Evolutionary conservation across 2,113 vertebrate genomes (phyloP), one percentile per base, ranked within the genome.

Genomic region (Ia io): DNA sequence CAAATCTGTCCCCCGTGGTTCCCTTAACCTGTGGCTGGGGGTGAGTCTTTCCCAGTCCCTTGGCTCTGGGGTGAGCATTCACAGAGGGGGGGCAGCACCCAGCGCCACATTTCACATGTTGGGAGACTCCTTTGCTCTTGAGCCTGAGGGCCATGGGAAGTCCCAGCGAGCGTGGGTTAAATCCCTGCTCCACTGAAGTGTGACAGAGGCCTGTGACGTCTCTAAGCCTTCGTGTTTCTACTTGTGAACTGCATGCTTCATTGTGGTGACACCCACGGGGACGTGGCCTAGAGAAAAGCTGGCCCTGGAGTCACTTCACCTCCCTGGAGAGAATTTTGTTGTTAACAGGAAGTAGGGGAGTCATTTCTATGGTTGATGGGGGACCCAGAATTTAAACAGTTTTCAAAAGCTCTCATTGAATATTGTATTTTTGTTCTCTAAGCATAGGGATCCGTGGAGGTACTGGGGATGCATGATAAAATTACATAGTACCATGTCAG

Each of bases 401-500:
- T 85, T 89, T n/a, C 3, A 8, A 40, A 77, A 71, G 32, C 42
- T 71, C 35, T 67, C 7, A 37, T 12, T 90, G 47, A 83, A 76
- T 76, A 63, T 59, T 73, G 10, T 28, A 3, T 28, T 93, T 59
- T 59, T 82, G 5, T 47, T 80, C 25, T 88, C 28, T 10, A 2
- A 79, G 16, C 14, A 25, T 11, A 2, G 18, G 12, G 3, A 44
- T 86, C 22, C n/a, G 11, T 73, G 42, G 35, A 74, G 44, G 9
- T 20, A 35, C 30, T 35, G 53, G 28, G 87, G 35, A 35, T 17
- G 67, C 44, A 17, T 32, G 22, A 79, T 59, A 69, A 37, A n/a
- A 40, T 59, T 5, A 44, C 40, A n/a, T 0, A 40, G 18, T 67
- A 32, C 2, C 0, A 0, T 6, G 4, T 40, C 0, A 3, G 61